phyloP scores from a whole-genome alignment of 2,113 vertebrate genomes.

The Natator depressus region DNA sequence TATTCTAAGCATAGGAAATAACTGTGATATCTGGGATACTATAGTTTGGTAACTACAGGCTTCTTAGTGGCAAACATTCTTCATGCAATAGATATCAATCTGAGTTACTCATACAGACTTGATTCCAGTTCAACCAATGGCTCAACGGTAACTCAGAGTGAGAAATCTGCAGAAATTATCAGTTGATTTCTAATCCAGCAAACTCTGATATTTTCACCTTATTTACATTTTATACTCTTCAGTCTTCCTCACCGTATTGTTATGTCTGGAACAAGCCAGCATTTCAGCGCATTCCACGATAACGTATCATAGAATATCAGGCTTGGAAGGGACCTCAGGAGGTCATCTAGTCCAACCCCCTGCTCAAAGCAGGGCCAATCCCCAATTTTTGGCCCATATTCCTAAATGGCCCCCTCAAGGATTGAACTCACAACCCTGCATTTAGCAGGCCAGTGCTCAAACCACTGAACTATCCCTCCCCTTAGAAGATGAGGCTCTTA shows the following conservation, averaged over 20 bases:
- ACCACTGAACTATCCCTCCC: too few relatives aligned
- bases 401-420: too few relatives aligned
- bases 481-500: background rate
- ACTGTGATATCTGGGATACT: conserved; percentile 53
- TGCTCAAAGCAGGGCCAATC: too few relatives aligned
- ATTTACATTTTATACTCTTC: background rate
- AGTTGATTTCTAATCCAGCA: background rate
- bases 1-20: conserved; percentile 43
- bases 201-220: background rate
- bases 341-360: too few relatives aligned
- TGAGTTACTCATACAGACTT: conserved; percentile 38
- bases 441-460: too few relatives aligned
- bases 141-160: conserved; percentile 19
- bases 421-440: too few relatives aligned
- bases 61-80: conserved; percentile 58
- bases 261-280: background rate
- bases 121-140: background rate
- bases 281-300: fast-evolving
- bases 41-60: conserved; percentile 62
- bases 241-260: fast-evolving
- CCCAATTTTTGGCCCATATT: too few relatives aligned
- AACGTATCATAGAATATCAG: too few relatives aligned
- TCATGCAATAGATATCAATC: conserved; percentile 34
- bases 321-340: too few relatives aligned
- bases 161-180: background rate